These are phyloP conservation scores for Lagodon rhomboides DNA, from an alignment of 2,797 vertebrate species.

Conservation along the genomic window DNA sequence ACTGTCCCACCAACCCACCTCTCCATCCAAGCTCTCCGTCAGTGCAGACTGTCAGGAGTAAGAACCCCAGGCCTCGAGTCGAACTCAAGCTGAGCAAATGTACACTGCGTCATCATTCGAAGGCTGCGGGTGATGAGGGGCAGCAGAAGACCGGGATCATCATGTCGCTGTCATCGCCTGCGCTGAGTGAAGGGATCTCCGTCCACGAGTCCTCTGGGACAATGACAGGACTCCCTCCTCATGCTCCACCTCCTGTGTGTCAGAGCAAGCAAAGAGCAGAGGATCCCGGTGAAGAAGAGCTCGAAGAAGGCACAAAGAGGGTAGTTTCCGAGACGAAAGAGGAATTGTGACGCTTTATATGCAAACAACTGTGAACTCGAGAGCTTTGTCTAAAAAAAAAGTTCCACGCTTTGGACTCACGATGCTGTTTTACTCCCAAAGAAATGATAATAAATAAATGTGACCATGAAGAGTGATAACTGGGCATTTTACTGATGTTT, in stretches of 20 bases:
- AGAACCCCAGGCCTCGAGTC: conserved; percentile 21
- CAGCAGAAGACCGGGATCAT: conserved; percentile 18
- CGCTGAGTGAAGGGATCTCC: conserved; percentile 7
- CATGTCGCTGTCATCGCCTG: conserved; percentile 31
- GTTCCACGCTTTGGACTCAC: background rate
- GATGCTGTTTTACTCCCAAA: conserved; percentile 14
- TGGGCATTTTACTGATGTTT: background rate
- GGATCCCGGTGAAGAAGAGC: background rate
- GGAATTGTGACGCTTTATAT: conserved; percentile 32
- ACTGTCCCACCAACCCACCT: background rate
- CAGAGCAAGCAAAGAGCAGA: background rate
- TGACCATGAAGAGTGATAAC: background rate
- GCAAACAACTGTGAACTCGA: conserved; percentile 24
- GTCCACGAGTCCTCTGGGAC: background rate
- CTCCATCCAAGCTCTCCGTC: conserved; percentile 7
- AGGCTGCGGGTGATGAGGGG: background rate
- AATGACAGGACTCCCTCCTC: background rate
- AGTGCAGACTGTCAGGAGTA: conserved; percentile 7
- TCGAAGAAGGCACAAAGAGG: conserved; percentile 4
- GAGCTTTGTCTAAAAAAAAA: background rate
- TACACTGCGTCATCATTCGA: conserved; percentile 36
- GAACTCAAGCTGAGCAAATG: conserved; percentile 56
- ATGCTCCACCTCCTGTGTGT: background rate
- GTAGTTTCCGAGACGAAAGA: conserved; percentile 12
- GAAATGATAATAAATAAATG: background rate